Percentiles rank a stretch among this genome's conserved stretches.
Evolutionary conservation across 2,113 vertebrate species (phyloP).

Genomic region (Eptatretus burgeri): DNA sequence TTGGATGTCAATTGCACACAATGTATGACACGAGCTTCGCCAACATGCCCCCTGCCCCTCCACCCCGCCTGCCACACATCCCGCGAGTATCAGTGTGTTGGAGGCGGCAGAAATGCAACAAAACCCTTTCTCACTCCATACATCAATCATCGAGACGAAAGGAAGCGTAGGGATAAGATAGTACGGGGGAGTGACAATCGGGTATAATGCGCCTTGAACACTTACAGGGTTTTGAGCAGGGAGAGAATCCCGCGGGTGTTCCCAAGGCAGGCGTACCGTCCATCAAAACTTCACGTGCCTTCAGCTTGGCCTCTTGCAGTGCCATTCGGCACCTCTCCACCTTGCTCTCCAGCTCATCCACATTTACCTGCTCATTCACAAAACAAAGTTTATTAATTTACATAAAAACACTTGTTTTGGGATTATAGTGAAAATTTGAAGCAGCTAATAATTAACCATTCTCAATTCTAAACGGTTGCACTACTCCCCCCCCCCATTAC

Average conservation of each 20-base stretch:
- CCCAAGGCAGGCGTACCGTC: conserved; percentile 8
- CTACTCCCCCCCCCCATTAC: not conserved
- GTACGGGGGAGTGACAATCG: too few species aligned
- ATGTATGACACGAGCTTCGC: too few species aligned
- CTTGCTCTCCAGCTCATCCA: conserved; percentile 23
- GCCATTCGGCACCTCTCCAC: conserved; percentile 26
- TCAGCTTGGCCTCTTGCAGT: conserved; percentile 28
- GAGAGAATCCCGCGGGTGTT: conserved; percentile 21
- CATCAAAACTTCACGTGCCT: conserved; percentile 15
- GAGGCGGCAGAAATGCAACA: too few species aligned
- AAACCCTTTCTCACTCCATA: too few species aligned
- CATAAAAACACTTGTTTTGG: not conserved
- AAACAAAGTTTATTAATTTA: not conserved
- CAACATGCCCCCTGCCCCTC: too few species aligned
- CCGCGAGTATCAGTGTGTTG: too few species aligned
- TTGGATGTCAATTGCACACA: too few species aligned
- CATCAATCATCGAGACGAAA: too few species aligned
- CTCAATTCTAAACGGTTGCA: not conserved
- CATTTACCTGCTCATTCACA: conserved; percentile 17
- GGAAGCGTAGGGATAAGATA: too few species aligned
- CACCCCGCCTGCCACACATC: too few species aligned
- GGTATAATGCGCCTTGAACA: too few species aligned
- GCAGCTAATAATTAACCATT: not conserved
- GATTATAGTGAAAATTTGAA: not conserved
- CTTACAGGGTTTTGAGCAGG: conserved; percentile 24